These are phyloP conservation scores for Polypedilum vanderplanki DNA, from an alignment of 1,140 invertebrate genomes.

Conservation along the genomic window DNA sequence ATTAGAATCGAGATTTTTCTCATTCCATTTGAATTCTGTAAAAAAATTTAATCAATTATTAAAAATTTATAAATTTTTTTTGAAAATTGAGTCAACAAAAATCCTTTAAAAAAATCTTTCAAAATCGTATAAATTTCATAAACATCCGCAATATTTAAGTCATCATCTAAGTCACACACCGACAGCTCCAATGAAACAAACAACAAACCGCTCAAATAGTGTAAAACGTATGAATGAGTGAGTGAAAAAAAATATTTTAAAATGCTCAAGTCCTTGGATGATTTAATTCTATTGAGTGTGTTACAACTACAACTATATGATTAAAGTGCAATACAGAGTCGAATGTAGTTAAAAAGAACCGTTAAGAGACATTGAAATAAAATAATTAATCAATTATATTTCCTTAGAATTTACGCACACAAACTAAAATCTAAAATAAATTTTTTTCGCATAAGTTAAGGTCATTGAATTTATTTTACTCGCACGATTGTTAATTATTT, in stretches of 20 bases:
- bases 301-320: background rate
- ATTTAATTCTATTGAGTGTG: slow-evolving; percentile 27
- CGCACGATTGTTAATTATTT: too few relatives aligned
- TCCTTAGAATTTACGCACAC: too few relatives aligned
- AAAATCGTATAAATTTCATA: background rate
- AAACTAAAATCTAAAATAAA: too few relatives aligned
- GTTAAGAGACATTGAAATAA: too few relatives aligned
- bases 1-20: background rate
- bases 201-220: background rate
- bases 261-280: slow-evolving; percentile 19
- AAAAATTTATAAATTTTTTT: background rate
- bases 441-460: too few relatives aligned
- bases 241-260: slow-evolving; percentile 3
- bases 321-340: too few relatives aligned
- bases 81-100: background rate
- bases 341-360: too few relatives aligned
- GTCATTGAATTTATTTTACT: too few relatives aligned
- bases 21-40: background rate
- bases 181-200: background rate
- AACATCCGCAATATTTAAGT: background rate
- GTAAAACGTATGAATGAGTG: background rate
- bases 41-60: background rate
- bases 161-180: background rate
- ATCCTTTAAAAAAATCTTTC: background rate
- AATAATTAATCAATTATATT: too few relatives aligned